Base-by-base conservation (phyloP, 2,888 invertebrate species). In the Sinotaia quadrata region DNA sequence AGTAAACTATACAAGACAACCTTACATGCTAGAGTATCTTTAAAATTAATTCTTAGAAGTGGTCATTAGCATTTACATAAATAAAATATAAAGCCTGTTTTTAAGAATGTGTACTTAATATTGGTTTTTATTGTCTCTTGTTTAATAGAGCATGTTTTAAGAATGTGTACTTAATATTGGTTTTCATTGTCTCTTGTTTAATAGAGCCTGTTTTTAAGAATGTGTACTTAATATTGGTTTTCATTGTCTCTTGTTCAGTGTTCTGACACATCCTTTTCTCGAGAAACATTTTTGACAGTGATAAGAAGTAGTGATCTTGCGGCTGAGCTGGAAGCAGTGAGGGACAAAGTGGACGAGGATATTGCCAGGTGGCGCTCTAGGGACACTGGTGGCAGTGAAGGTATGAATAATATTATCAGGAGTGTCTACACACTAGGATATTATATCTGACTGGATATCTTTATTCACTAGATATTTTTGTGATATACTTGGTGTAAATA, bases 361-460 rank as follows among this genome's bases (percentile, higher is more conserved):
- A 94, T 95, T 87, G 93, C 88, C 33, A 83, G 88, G 65, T 88
- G 90, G 81, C 91, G 95, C 85, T 95, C 95, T 7, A 92, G 92
- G 84, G 96, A 96, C 89, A 93, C 93, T 31, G 95, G 94, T 0
- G 94, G 94, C 1, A 94, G 94, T 79, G 94, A 94, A 89, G 90
- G 90, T 90, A 75, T n/a, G n/a, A n/a, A n/a, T n/a, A n/a, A n/a
- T n/a, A n/a, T n/a, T n/a, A n/a, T n/a, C n/a, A n/a, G n/a, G n/a
- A n/a, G n/a, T n/a, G n/a, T n/a, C n/a, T n/a, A n/a, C n/a, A n/a
- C n/a, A n/a, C n/a, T n/a, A n/a, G n/a, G n/a, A n/a, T n/a, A n/a
- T n/a, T n/a, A n/a, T n/a, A n/a, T n/a, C n/a, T n/a, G n/a, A n/a
- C n/a, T n/a, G n/a, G n/a, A n/a, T n/a, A n/a, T n/a, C n/a, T n/a